These are phyloP conservation scores for Astropecten irregularis DNA, from an alignment of 53 echinoderm and acorn worm species.

Conservation along the genomic window DNA sequence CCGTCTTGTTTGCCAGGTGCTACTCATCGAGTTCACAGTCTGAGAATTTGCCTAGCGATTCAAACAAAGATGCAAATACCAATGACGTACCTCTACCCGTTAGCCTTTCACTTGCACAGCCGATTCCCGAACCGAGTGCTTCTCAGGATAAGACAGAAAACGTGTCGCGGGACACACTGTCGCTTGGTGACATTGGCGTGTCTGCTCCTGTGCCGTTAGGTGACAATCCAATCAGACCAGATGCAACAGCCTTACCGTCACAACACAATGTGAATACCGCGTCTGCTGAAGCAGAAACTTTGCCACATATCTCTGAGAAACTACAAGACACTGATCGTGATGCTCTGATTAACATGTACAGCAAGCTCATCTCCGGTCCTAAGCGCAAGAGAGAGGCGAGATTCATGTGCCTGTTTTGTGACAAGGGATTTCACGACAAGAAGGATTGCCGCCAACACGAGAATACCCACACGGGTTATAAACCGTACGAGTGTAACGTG, in stretches of 20 bases:
- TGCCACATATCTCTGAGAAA: not conserved
- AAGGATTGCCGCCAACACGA: conserved; percentile 48
- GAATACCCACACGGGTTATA: conserved; percentile 39
- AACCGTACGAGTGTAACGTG: conserved; percentile 25
- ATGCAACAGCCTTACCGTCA: not conserved
- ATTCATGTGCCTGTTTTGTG: conserved; percentile 1
- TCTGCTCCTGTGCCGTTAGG: no score
- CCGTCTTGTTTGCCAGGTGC: conserved; percentile 11
- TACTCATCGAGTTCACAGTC: not conserved
- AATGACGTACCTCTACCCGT: not conserved
- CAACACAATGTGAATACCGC: not conserved
- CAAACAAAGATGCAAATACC: not conserved
- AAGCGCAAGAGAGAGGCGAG: conserved; percentile 6
- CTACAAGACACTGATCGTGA: not conserved
- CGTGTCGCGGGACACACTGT: not conserved
- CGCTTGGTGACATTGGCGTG: no score
- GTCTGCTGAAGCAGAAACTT: not conserved
- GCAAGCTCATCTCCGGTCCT: conserved; percentile 17
- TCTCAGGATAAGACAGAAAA: not conserved
- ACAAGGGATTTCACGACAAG: conserved; percentile 28
- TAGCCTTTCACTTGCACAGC: not conserved
- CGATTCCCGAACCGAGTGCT: not conserved
- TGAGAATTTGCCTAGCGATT: not conserved
- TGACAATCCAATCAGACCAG: not conserved
- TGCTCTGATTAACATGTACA: not conserved